Evolutionary conservation across 2,797 vertebrate species (phyloP).

Genomic region (Aphelocoma californica): DNA sequence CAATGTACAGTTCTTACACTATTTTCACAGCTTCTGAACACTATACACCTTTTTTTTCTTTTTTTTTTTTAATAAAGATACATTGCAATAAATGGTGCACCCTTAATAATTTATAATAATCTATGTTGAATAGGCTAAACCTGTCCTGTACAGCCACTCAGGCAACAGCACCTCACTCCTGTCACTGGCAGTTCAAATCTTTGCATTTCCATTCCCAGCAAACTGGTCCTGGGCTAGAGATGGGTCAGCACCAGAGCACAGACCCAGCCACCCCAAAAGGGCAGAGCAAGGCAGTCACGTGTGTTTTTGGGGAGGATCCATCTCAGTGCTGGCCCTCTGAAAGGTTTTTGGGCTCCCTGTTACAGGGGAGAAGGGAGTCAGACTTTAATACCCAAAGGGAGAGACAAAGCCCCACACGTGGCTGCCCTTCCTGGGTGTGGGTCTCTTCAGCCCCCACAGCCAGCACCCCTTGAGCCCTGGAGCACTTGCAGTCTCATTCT

Average conservation of each 20-base stretch:
- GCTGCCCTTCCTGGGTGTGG: neutral
- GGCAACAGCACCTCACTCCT: neutral
- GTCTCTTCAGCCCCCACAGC: neutral
- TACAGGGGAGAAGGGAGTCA: neutral
- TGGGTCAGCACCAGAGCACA: neutral
- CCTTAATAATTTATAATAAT: slow-evolving; percentile 82
- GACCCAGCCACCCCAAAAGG: neutral
- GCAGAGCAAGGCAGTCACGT: neutral
- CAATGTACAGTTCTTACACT: slow-evolving; percentile 82
- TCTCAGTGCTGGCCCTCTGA: neutral
- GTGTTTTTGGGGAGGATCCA: neutral
- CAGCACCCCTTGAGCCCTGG: rapidly evolving
- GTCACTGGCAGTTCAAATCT: slow-evolving; percentile 62
- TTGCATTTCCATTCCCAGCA: neutral
- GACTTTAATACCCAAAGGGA: rapidly evolving
- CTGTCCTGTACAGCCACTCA: slow-evolving; percentile 76
- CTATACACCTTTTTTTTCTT: slow-evolving; percentile 78
- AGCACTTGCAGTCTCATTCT: rapidly evolving
- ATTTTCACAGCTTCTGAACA: slow-evolving; percentile 89
- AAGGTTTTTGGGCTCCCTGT: neutral
- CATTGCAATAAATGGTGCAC: slow-evolving; percentile 84
- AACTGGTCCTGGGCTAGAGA: neutral
- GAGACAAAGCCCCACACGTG: rapidly evolving
- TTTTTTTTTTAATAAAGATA: slow-evolving; percentile 80
- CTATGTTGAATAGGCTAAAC: slow-evolving; percentile 81